phyloP scores from a whole-genome alignment of 2,888 invertebrate species.

The Tiliacea citrago region DNA sequence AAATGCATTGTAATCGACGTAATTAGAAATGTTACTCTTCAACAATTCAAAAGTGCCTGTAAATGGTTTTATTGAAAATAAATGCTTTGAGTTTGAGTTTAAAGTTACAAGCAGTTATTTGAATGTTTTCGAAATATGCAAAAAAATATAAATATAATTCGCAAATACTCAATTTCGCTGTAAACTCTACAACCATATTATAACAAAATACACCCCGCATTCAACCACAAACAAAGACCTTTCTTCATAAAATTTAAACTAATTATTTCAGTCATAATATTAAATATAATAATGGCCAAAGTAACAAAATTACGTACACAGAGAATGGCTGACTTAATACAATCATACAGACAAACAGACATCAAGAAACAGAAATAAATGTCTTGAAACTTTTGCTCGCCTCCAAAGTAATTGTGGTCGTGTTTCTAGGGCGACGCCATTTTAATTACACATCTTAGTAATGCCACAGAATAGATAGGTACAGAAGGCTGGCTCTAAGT shows the following conservation, averaged over 20 bases:
- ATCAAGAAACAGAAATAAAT: slow-evolving; percentile 68
- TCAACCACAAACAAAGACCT: slow-evolving; percentile 34
- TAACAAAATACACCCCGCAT: slow-evolving; percentile 21
- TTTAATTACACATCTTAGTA: slow-evolving; percentile 73
- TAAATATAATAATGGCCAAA: slow-evolving; percentile 43
- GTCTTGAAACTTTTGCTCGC: slow-evolving; percentile 77
- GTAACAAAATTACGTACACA: slow-evolving; percentile 61
- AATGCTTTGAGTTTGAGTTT: not conserved
- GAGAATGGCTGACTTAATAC: slow-evolving; percentile 66
- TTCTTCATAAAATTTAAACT: slow-evolving; percentile 66
- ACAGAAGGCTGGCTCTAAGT: not conserved
- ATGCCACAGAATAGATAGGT: not conserved
- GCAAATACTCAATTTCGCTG: slow-evolving; percentile 4
- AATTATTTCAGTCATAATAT: slow-evolving; percentile 64
- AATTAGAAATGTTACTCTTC: too few species aligned
- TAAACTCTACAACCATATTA: slow-evolving; percentile 6
- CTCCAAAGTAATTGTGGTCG: slow-evolving; percentile 75
- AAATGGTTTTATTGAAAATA: too few species aligned
- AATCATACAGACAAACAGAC: slow-evolving; percentile 72
- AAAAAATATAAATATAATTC: not conserved
- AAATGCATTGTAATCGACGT: too few species aligned
- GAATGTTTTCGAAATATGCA: not conserved
- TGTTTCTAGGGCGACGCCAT: slow-evolving; percentile 68
- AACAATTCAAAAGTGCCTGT: too few species aligned
- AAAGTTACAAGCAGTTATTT: not conserved